Evolutionary conservation across 2,888 invertebrate genomes (phyloP), one percentile per base, ranked within the genome.

Genomic region (Erebia aethiops): DNA sequence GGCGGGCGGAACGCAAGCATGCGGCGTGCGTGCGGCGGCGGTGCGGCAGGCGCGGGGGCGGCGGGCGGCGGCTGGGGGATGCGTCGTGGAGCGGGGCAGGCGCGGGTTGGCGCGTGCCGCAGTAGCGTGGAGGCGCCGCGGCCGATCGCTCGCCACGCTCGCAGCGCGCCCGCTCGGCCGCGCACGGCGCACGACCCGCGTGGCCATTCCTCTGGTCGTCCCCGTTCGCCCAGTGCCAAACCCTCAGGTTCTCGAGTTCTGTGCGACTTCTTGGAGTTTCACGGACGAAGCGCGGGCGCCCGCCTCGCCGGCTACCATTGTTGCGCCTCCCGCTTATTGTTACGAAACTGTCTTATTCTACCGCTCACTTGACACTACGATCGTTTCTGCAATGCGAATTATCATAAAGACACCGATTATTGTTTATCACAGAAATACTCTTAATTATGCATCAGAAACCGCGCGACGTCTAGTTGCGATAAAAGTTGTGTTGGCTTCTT

Each of bases 41-140:
- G 85, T 82, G 85, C 82, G 80, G 81, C 80, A 82, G 80, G 81
- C 77, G 73, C 74, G 76, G 77, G 72, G 74, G 77, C 76, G 74
- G 74, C 81, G 78, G 79, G 82, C 72, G 79, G 78, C 65, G 75
- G 72, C 77, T 76, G 77, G 77, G 81, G 82, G 84, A 84, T 85
- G 88, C 87, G 87, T 86, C 82, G 84, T 78, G 77, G 82, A 77
- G 82, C 79, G 81, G 78, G 78, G 78, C 76, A 75, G 82, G 79
- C 82, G 83, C 86, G 82, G 83, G 82, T 80, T 85, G 84, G 86
- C 90, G 90, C 91, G 91, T 90, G 87, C 91, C 91, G 92, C 91
- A 92, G 91, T 92, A 92, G 87, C 89, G 92, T 89, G 90, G 87
- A 89, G 88, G 90, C 88, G 88, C 89, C 90, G 89, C 83, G 88